Evolutionary conservation across 1,140 invertebrate species (phyloP).

Genomic region (Gonioctena quinquepunctata): DNA sequence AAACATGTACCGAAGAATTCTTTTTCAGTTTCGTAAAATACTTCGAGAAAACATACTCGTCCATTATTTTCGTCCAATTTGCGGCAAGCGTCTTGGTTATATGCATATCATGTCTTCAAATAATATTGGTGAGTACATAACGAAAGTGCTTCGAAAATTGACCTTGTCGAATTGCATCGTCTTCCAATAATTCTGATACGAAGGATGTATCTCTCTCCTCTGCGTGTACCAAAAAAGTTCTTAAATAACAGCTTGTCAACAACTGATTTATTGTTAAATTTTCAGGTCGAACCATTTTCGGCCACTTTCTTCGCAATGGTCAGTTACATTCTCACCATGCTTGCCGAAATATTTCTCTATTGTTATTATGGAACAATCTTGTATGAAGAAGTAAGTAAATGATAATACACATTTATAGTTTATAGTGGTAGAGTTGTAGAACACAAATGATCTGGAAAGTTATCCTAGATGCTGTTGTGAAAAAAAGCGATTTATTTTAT

Average conservation of each 20-base stretch:
- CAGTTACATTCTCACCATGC: background rate
- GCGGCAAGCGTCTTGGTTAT: slow-evolving; percentile 44
- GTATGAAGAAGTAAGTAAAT: slow-evolving; percentile 25
- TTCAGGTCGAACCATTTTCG: slow-evolving; percentile 11
- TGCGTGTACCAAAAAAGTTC: no score
- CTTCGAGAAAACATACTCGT: slow-evolving; percentile 44
- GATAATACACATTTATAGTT: no score
- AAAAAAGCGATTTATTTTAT: no score
- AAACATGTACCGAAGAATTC: no score
- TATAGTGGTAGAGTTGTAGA: no score
- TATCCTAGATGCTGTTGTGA: no score
- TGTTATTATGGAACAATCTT: slow-evolving; percentile 45
- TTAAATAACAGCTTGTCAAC: no score
- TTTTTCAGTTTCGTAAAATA: slow-evolving; percentile 35
- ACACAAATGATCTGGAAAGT: no score
- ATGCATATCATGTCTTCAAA: slow-evolving; percentile 44
- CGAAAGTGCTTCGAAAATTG: background rate
- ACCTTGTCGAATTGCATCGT: background rate
- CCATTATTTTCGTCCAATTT: slow-evolving; percentile 41
- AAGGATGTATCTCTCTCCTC: no score
- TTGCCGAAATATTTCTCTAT: slow-evolving; percentile 46
- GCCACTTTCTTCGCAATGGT: slow-evolving; percentile 6
- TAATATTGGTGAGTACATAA: slow-evolving; percentile 43
- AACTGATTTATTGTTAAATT: no score
- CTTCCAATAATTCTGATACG: no score